Conservation (phyloP, 2,888 invertebrate species). For the Girardia tigrina region DNA sequence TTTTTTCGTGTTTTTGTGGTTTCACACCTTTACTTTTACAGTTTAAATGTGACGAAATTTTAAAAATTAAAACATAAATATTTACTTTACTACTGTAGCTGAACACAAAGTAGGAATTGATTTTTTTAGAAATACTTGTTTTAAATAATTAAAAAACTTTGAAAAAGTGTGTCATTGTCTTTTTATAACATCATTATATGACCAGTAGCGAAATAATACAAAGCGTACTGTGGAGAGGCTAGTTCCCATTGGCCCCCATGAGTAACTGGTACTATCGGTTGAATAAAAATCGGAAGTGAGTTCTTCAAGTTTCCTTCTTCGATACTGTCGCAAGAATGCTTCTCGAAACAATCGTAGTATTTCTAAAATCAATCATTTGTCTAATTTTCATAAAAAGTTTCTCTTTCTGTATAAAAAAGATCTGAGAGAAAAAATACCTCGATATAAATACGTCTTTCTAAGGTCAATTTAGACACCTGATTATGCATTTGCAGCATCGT, state of each 20-base stretch:
- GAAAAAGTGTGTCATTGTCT: too few species aligned
- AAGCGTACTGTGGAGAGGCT: neutral
- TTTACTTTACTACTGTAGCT: too few species aligned
- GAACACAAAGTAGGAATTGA: too few species aligned
- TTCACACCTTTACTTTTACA: too few species aligned
- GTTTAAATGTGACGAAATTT: too few species aligned
- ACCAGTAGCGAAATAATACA: neutral
- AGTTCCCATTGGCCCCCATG: neutral
- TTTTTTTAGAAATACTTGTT: too few species aligned
- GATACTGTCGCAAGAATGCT: neutral
- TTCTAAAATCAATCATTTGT: too few species aligned
- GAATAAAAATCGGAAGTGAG: neutral
- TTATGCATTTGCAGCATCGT: slow-evolving; percentile 17
- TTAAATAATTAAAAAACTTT: too few species aligned
- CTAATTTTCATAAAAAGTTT: neutral
- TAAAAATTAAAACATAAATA: too few species aligned
- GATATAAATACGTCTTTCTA: neutral
- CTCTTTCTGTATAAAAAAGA: neutral
- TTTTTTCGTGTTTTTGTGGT: too few species aligned
- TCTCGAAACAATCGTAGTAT: neutral
- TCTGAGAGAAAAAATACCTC: neutral
- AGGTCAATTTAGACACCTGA: neutral
- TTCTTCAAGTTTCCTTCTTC: neutral
- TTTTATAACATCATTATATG: too few species aligned
- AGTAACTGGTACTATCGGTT: neutral